Percentiles rank a stretch among this genome's conserved stretches.
phyloP scores from a whole-genome alignment of 2,113 vertebrate genomes.

The Strigops habroptila region DNA sequence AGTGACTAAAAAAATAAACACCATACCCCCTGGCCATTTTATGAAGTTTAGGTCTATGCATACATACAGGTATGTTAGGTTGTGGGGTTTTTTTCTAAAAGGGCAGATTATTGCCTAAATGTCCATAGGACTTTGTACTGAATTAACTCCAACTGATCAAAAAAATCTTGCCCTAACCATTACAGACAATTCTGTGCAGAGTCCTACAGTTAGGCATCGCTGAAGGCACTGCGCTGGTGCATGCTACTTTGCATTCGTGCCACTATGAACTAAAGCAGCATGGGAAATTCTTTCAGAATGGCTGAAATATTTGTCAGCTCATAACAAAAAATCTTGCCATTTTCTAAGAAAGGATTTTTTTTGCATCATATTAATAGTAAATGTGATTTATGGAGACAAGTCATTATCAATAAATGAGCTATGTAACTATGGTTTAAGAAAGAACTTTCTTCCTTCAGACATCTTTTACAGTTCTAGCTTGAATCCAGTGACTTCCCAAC shows the following conservation, averaged over 20 bases:
- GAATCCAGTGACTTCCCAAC: rapidly evolving
- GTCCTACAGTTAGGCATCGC: not conserved
- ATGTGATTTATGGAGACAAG: not conserved
- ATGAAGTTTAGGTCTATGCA: not conserved
- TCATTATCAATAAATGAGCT: not conserved
- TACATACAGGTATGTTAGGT: not conserved
- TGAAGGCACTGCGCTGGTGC: not conserved
- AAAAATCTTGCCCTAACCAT: not conserved
- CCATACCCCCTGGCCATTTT: not conserved
- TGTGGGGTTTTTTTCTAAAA: not conserved
- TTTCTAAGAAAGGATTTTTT: not conserved
- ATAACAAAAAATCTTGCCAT: not conserved
- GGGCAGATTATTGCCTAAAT: not conserved
- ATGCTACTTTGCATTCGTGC: not conserved
- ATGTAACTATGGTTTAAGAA: not conserved
- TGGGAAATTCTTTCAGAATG: not conserved
- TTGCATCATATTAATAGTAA: not conserved
- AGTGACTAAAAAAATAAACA: not conserved
- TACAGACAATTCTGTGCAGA: not conserved
- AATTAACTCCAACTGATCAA: not conserved
- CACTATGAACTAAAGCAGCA: not conserved
- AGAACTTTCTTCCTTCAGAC: not conserved
- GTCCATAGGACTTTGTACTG: not conserved
- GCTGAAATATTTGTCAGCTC: not conserved
- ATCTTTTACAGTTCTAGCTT: not conserved